Conservation (phyloP, 2,113 vertebrate species). For the Aplodontia rufa region DNA sequence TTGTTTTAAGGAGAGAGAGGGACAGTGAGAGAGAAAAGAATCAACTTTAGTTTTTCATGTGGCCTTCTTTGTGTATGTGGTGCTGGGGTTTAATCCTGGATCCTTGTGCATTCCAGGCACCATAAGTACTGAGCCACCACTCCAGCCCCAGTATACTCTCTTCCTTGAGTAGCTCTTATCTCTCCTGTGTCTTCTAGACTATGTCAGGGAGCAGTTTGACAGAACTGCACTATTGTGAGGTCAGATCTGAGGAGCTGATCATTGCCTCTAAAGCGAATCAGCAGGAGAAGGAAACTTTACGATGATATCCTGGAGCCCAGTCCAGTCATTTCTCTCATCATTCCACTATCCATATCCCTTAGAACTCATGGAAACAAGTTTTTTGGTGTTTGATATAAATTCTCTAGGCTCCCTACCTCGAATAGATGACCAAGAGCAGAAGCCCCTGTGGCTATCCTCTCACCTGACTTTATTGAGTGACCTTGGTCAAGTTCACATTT, state of each 20-base stretch:
- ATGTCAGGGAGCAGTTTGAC: slow-evolving; percentile 1
- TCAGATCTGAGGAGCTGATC: slow-evolving; percentile 9
- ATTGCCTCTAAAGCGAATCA: not conserved
- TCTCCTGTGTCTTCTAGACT: not conserved
- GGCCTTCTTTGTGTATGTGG: too few species aligned
- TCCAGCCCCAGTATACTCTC: too few species aligned
- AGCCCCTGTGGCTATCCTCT: not conserved
- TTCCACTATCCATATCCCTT: not conserved
- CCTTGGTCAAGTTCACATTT: not conserved
- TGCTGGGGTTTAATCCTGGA: too few species aligned
- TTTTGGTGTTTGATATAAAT: not conserved
- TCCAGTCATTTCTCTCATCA: not conserved
- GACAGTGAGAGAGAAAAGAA: too few species aligned
- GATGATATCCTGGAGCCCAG: not conserved
- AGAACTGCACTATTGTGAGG: not conserved
- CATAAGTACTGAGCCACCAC: too few species aligned
- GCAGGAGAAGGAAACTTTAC: slow-evolving; percentile 46
- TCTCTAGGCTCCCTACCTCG: not conserved
- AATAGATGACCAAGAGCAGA: not conserved
- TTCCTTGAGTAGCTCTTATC: not conserved
- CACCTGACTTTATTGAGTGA: not conserved
- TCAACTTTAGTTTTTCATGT: too few species aligned
- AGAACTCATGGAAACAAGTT: not conserved
- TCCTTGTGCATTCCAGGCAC: too few species aligned
- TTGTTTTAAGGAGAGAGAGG: too few species aligned